phyloP scores from a whole-genome alignment of 2,113 vertebrate genomes.

The Eidolon helvum region DNA sequence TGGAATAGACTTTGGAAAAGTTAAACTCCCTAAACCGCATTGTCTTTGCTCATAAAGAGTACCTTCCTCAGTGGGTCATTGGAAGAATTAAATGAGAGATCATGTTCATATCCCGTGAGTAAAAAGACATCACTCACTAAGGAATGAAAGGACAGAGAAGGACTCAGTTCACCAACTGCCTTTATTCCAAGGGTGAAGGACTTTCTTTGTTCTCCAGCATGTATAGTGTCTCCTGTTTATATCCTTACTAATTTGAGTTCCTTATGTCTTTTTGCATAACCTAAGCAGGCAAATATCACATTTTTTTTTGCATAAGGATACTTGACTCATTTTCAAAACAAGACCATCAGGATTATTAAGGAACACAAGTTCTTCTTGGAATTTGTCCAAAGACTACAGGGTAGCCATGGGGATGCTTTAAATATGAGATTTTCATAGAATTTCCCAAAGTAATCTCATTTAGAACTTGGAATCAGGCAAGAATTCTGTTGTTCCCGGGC shows the following conservation, averaged over 20 bases:
- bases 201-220: neutral
- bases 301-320: neutral
- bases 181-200: neutral
- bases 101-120: neutral
- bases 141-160: neutral
- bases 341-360: neutral
- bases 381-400: constrained; percentile 42
- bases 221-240: neutral
- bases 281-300: neutral
- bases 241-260: neutral
- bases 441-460: constrained; percentile 38
- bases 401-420: neutral
- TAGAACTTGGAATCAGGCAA: constrained; percentile 55
- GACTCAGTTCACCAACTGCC: neutral
- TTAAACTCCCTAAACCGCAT: neutral
- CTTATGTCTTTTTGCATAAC: neutral
- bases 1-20: neutral
- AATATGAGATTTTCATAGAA: constrained; percentile 23
- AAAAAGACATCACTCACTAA: neutral
- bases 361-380: constrained; percentile 46
- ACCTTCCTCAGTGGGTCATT: neutral
- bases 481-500: constrained; percentile 34
- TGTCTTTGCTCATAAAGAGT: neutral
- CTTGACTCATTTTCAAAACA: constrained; percentile 41
- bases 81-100: neutral